phyloP scores from a whole-genome alignment of 2,888 invertebrate species.

The Coelogynopora nodosa region DNA sequence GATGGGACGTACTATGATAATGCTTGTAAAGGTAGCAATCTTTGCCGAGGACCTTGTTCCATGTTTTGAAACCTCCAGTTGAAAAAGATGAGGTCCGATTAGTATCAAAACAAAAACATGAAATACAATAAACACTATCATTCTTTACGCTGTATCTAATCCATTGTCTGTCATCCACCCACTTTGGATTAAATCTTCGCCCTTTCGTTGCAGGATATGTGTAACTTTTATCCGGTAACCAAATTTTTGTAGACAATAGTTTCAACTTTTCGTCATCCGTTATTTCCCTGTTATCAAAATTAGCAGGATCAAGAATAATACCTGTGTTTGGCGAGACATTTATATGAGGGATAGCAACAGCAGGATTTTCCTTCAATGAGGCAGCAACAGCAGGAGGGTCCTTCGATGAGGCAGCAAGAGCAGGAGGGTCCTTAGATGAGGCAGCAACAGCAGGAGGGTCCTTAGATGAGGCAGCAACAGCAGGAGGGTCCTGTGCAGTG shows the following conservation, averaged over 20 bases:
- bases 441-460: not conserved
- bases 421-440: not conserved
- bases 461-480: not conserved
- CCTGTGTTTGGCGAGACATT: not conserved
- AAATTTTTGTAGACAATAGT: not conserved
- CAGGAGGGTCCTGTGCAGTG: not conserved
- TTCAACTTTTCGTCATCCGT: not conserved
- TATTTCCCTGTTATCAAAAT: not conserved
- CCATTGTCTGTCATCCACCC: not conserved
- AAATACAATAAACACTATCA: not conserved
- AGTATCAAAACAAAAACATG: not conserved
- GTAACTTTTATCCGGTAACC: not conserved
- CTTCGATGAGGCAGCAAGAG: not conserved
- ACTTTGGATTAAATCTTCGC: not conserved
- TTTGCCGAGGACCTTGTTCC: not conserved
- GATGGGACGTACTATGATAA: constrained; percentile 28
- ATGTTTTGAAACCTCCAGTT: not conserved
- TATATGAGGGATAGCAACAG: not conserved
- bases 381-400: not conserved
- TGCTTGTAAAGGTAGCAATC: not conserved
- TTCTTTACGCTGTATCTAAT: not conserved
- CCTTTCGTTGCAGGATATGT: not conserved
- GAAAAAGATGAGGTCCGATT: not conserved
- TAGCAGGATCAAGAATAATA: not conserved
- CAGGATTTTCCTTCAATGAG: not conserved